Conservation (phyloP, 2,797 vertebrate species). For the Gymnoscopelus braueri region DNA sequence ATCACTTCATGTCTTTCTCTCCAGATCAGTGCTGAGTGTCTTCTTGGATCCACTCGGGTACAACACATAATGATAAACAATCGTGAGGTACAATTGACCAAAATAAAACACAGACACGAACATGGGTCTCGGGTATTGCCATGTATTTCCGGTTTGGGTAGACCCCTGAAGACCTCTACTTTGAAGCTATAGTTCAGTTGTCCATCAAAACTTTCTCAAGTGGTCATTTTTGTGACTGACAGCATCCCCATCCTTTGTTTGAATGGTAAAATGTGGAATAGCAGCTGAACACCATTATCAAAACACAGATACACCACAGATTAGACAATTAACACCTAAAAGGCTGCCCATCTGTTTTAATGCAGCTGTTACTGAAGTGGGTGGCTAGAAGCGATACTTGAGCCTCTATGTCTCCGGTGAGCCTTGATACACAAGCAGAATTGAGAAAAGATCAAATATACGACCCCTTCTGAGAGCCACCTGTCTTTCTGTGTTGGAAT, state of each 20-base stretch:
- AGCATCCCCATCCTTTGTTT: constrained; percentile 14
- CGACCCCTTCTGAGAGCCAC: constrained; percentile 39
- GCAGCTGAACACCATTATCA: constrained; percentile 52
- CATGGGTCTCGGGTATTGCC: no score
- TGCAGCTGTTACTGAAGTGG: constrained; percentile 58
- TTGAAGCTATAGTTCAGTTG: neutral
- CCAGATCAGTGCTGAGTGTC: no score
- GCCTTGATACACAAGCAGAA: constrained; percentile 66
- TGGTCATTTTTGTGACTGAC: neutral
- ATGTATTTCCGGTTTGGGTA: no score
- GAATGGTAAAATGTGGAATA: constrained; percentile 45
- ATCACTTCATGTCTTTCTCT: no score
- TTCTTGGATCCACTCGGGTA: no score
- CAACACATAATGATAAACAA: no score
- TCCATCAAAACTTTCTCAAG: neutral
- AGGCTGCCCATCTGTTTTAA: constrained; percentile 50
- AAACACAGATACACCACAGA: constrained; percentile 59
- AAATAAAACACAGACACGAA: no score
- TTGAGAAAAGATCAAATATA: constrained; percentile 20
- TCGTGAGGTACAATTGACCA: no score
- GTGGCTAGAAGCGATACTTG: constrained; percentile 48
- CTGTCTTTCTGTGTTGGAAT: constrained; percentile 51
- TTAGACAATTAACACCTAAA: constrained; percentile 60
- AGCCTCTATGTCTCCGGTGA: constrained; percentile 58
- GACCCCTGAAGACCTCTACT: neutral